Percentiles rank a stretch among this genome's conserved stretches.
These are phyloP conservation scores for Oplegnathus fasciatus DNA, from an alignment of 2,113 vertebrate genomes.

Conservation along the genomic window DNA sequence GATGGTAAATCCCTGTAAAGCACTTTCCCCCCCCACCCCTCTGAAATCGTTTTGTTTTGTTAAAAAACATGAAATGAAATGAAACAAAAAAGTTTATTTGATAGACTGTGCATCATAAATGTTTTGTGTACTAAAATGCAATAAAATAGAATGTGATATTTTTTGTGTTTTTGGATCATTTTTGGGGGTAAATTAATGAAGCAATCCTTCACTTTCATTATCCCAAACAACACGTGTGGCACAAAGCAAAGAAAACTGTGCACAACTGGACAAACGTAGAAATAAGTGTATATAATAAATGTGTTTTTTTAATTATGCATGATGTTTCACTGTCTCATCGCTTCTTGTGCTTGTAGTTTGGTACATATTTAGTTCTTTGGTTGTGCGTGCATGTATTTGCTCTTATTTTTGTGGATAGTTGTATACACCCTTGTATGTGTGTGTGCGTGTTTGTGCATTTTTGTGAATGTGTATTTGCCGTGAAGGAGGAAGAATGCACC, in stretches of 20 bases:
- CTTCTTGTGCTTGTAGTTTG: neutral
- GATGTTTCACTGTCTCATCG: neutral
- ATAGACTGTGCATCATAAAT: constrained; percentile 96
- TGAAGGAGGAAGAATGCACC: constrained; percentile 3
- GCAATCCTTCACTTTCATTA: constrained; percentile 14
- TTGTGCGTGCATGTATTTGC: neutral
- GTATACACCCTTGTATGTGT: neutral
- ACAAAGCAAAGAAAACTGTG: neutral
- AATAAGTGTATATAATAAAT: constrained; percentile 34
- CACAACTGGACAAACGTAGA: neutral
- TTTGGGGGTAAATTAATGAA: constrained; percentile 20
- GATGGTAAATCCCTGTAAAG: constrained; percentile 94
- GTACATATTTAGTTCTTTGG: neutral
- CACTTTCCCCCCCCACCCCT: constrained; percentile 89
- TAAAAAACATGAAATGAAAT: constrained; percentile 81
- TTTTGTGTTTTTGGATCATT: constrained; percentile 55
- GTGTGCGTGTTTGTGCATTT: neutral
- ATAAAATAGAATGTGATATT: constrained; percentile 82
- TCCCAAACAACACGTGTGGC: neutral
- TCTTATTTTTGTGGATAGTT: neutral
- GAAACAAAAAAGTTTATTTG: constrained; percentile 80
- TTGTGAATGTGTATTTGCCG: neutral
- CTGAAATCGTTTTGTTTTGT: constrained; percentile 92
- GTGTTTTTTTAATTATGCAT: neutral
- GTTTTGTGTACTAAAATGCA: constrained; percentile 96